A percentile compares a stretch with the other conserved stretches of the same genome.
These are phyloP conservation scores for Amphipoea lucens DNA, from an alignment of 2,888 invertebrate genomes.

Conservation along the genomic window DNA sequence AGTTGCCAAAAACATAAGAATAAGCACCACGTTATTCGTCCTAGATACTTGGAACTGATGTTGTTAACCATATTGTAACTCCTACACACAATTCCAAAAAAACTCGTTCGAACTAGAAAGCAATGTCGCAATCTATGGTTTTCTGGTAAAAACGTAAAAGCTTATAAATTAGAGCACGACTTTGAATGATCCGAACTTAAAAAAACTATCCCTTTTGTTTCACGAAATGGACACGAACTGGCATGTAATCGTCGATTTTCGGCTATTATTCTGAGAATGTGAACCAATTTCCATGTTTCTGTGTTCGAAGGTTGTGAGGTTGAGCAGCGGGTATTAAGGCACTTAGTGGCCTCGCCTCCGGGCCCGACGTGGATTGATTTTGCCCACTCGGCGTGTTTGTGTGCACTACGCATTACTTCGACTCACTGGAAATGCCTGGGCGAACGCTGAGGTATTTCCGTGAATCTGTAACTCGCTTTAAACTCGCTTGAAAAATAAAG, in stretches of 20 bases:
- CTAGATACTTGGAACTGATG: neutral
- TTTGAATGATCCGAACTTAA: constrained; percentile 6
- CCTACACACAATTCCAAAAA: neutral
- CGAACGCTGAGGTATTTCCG: constrained; percentile 20
- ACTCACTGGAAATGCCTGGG: constrained; percentile 54
- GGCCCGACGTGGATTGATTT: constrained; percentile 83
- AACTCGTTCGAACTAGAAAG: neutral
- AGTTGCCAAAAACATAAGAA: neutral
- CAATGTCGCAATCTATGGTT: neutral
- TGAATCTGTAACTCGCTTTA: constrained; percentile 9
- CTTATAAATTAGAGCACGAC: neutral
- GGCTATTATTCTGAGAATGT: constrained; percentile 40
- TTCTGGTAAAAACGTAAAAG: neutral
- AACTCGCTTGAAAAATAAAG: neutral
- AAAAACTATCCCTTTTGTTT: neutral
- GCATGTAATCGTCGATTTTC: constrained; percentile 21
- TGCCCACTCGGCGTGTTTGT: constrained; percentile 68
- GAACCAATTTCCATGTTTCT: constrained; percentile 72
- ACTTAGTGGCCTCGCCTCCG: constrained; percentile 78
- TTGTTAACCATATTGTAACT: neutral
- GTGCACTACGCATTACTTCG: constrained; percentile 51
- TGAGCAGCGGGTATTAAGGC: constrained; percentile 77
- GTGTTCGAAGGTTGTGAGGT: constrained; percentile 74
- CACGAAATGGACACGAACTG: constrained; percentile 30
- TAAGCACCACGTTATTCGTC: neutral